Conservation (phyloP, 1,140 invertebrate species). For the Tribolium madens region DNA sequence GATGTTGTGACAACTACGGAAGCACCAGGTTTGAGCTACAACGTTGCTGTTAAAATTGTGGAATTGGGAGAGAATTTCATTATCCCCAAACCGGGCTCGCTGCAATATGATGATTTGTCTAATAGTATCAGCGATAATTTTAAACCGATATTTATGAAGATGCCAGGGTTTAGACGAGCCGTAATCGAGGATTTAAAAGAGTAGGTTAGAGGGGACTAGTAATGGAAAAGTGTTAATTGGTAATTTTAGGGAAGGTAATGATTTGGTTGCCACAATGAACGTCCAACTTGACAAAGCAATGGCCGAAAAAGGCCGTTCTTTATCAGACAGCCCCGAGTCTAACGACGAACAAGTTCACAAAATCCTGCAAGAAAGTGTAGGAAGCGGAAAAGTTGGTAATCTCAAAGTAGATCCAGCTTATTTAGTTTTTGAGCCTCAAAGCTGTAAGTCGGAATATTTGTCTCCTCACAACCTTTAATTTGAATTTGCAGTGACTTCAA, state of each 20-base stretch:
- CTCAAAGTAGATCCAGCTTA: conserved; percentile 83
- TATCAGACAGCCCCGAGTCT: conserved; percentile 67
- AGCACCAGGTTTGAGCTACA: conserved; percentile 75
- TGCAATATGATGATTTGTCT: conserved; percentile 81
- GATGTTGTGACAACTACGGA: conserved; percentile 72
- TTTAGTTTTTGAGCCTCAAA: conserved; percentile 75
- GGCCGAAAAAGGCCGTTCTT: conserved; percentile 71
- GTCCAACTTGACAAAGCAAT: conserved; percentile 75
- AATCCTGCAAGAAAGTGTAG: conserved; percentile 76
- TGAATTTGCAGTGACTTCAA: conserved; percentile 63
- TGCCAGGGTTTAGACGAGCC: conserved; percentile 81
- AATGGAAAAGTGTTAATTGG: neutral
- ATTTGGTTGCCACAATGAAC: conserved; percentile 76
- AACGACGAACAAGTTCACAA: conserved; percentile 65
- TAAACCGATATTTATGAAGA: conserved; percentile 71
- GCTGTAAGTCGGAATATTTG: conserved; percentile 67
- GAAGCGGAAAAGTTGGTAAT: conserved; percentile 79
- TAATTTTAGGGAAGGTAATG: conserved; percentile 68
- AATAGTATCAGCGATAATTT: conserved; percentile 77
- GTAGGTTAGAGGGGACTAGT: conserved; percentile 70
- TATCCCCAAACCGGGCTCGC: conserved; percentile 75
- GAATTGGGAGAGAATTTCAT: conserved; percentile 82
- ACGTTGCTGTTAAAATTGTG: conserved; percentile 79
- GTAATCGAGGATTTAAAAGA: conserved; percentile 78
- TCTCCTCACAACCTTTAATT: neutral